Conservation (phyloP, 2,797 vertebrate genomes). For the Microchirus variegatus region DNA sequence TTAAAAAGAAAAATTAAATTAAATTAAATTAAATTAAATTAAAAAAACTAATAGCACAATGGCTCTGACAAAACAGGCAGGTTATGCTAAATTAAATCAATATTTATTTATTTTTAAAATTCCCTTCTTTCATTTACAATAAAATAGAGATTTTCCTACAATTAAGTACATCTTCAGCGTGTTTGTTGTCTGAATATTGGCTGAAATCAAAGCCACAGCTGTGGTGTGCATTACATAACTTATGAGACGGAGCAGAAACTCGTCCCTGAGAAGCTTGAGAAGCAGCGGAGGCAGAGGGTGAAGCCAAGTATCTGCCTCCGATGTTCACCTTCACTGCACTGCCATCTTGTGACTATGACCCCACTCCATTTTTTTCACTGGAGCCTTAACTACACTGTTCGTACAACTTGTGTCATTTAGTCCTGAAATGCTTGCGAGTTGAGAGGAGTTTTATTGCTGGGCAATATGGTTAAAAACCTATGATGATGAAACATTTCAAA, state of each 20-base stretch:
- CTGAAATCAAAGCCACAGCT: background rate
- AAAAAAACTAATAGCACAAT: background rate
- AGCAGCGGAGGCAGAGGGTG: no score
- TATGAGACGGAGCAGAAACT: background rate
- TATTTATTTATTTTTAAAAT: constrained; percentile 17
- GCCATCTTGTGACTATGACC: constrained; percentile 54
- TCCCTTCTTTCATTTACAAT: background rate
- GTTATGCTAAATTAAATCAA: background rate
- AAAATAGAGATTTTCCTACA: background rate
- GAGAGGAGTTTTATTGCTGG: no score
- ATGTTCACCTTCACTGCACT: constrained; percentile 25
- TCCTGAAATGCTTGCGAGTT: no score
- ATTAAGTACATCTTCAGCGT: background rate
- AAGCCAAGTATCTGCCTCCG: no score
- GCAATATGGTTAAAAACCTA: no score
- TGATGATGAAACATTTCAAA: no score
- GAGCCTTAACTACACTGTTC: background rate
- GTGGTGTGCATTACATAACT: background rate
- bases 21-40: no score
- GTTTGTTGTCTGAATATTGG: background rate
- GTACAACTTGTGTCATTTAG: background rate
- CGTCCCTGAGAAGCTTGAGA: background rate
- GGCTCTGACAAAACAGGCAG: background rate
- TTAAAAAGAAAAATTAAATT: no score
- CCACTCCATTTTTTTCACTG: background rate